phyloP scores from a whole-genome alignment of 2,797 vertebrate genomes.

The Urocyon cinereoargenteus region DNA sequence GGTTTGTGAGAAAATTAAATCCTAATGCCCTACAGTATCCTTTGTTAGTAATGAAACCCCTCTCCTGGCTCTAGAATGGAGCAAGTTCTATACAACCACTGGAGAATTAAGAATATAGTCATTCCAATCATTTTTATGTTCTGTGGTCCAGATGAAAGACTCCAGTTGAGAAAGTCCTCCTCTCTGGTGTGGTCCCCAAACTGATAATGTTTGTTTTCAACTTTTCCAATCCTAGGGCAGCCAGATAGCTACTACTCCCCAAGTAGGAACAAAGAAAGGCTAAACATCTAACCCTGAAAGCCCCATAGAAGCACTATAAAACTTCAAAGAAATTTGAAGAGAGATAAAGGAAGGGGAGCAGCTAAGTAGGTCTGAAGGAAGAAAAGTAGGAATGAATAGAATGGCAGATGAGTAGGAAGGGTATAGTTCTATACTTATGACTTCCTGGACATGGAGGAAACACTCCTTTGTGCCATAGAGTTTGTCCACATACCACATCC shows the following conservation, averaged over 20 bases:
- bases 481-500: accelerated
- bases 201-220: background rate
- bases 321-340: background rate
- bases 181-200: background rate
- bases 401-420: accelerated
- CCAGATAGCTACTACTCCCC: background rate
- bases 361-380: background rate
- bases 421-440: background rate
- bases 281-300: background rate
- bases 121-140: background rate
- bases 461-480: accelerated
- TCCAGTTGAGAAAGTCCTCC: background rate
- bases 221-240: background rate
- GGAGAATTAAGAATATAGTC: background rate
- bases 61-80: background rate
- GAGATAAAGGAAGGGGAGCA: background rate
- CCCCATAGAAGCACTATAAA: background rate
- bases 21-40: background rate
- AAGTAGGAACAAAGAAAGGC: background rate
- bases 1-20: background rate
- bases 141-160: background rate
- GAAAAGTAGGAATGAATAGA: background rate
- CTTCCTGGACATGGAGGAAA: background rate
- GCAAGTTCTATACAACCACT: background rate
- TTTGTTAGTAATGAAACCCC: background rate